phyloP scores from a whole-genome alignment of 2,888 invertebrate genomes.

The Coelopa pilipes region DNA sequence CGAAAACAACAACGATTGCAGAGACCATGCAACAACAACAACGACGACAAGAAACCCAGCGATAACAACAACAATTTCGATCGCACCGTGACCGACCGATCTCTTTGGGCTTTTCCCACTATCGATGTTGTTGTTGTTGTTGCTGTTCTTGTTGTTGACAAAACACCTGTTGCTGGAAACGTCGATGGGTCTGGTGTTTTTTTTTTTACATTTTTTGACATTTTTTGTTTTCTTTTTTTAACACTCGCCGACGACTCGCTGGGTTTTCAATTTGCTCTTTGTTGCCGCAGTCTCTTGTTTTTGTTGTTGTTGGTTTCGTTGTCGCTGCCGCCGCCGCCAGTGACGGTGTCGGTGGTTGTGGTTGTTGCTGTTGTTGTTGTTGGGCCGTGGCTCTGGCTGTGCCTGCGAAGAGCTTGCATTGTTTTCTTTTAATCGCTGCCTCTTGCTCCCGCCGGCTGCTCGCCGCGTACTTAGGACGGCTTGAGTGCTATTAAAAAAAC shows the following conservation, averaged over 20 bases:
- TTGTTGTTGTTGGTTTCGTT: slow-evolving; percentile 10
- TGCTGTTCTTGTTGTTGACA: not conserved
- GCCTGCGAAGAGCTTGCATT: not conserved
- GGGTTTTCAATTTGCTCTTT: not conserved
- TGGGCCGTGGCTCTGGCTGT: not conserved
- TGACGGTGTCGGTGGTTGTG: not conserved
- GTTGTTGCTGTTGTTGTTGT: slow-evolving; percentile 1
- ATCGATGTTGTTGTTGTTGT: not conserved
- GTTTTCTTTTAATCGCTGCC: slow-evolving; percentile 39
- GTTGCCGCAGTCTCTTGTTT: not conserved
- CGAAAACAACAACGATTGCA: no score
- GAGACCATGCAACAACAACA: no score
- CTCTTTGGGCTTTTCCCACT: not conserved
- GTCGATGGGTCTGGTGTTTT: not conserved
- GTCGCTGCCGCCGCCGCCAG: not conserved
- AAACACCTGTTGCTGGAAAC: slow-evolving; percentile 20
- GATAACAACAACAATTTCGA: not conserved
- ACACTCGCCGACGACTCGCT: not conserved
- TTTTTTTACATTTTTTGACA: not conserved
- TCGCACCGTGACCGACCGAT: not conserved
- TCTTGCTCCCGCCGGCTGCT: slow-evolving; percentile 29
- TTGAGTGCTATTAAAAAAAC: slow-evolving; percentile 39
- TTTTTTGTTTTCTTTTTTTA: not conserved
- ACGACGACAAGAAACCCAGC: no score
- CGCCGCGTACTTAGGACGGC: slow-evolving; percentile 39